phyloP scores from a whole-genome alignment of 2,113 vertebrate genomes.

The Nesogale talazaci region DNA sequence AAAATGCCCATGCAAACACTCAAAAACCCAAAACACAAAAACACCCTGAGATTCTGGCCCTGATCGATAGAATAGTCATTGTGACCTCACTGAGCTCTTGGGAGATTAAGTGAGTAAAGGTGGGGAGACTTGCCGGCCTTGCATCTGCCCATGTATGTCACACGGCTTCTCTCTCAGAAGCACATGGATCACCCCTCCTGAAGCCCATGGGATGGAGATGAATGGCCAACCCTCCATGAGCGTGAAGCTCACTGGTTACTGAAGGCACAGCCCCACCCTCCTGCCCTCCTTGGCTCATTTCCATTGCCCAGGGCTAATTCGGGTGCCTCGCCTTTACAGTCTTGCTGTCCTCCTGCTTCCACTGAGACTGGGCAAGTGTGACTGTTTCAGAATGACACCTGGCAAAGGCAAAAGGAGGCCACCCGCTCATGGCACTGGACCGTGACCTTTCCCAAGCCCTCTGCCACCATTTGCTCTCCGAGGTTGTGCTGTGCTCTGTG shows the following conservation, averaged over 20 bases:
- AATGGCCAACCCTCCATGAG: neutral
- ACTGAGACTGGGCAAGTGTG: neutral
- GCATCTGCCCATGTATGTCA: neutral
- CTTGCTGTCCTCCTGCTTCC: neutral
- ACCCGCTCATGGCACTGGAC: neutral
- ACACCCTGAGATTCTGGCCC: neutral
- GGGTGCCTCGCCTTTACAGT: neutral
- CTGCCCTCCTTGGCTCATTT: neutral
- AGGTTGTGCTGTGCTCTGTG: neutral
- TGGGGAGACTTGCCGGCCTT: neutral
- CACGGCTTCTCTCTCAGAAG: conserved; percentile 10
- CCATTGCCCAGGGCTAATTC: neutral
- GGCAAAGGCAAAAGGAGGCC: neutral
- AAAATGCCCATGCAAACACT: too few relatives aligned
- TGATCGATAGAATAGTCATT: neutral
- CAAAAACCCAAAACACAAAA: neutral
- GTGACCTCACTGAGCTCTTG: neutral
- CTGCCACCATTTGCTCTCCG: neutral
- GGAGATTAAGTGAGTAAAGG: neutral
- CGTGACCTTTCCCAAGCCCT: neutral
- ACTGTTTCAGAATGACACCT: neutral
- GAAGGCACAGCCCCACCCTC: neutral
- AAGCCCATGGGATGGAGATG: neutral
- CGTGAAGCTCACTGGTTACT: conserved; percentile 42
- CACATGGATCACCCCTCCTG: conserved; percentile 27